A percentile compares a stretch with the other conserved stretches of the same genome.
These are phyloP conservation scores for Prinia subflava DNA, from an alignment of 2,113 vertebrate species.

Conservation along the genomic window DNA sequence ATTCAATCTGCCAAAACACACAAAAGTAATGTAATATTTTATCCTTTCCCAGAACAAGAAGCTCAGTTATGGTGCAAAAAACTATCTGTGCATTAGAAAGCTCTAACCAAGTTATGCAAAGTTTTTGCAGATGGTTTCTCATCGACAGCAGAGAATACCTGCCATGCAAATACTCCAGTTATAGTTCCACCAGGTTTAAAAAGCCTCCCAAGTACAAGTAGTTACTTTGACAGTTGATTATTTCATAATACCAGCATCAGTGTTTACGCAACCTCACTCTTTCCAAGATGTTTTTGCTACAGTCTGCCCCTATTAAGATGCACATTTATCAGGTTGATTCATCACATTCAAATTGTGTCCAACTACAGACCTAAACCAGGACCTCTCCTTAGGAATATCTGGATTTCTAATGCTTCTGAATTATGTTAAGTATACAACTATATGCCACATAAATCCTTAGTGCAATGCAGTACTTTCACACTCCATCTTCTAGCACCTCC, in stretches of 20 bases:
- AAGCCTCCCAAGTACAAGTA: not conserved
- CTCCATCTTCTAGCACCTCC: not conserved
- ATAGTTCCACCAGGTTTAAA: not conserved
- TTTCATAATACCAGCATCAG: not conserved
- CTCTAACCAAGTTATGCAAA: not conserved
- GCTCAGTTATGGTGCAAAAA: not conserved
- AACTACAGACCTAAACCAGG: not conserved
- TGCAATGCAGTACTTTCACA: not conserved
- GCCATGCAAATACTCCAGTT: not conserved
- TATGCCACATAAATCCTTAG: not conserved
- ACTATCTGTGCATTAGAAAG: not conserved
- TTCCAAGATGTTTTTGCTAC: not conserved
- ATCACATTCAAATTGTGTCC: not conserved
- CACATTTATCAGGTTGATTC: not conserved
- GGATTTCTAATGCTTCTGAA: not conserved
- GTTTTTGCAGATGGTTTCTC: not conserved
- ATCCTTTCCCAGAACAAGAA: not conserved
- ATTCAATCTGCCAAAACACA: not conserved
- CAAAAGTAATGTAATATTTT: not conserved
- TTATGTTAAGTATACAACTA: not conserved
- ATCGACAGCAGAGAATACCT: not conserved
- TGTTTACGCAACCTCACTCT: not conserved
- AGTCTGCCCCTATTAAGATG: not conserved
- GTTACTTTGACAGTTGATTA: not conserved
- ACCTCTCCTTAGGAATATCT: not conserved